Evolutionary conservation across 2,888 invertebrate species (phyloP).

Genomic region (Dermolepida albohirtum): DNA sequence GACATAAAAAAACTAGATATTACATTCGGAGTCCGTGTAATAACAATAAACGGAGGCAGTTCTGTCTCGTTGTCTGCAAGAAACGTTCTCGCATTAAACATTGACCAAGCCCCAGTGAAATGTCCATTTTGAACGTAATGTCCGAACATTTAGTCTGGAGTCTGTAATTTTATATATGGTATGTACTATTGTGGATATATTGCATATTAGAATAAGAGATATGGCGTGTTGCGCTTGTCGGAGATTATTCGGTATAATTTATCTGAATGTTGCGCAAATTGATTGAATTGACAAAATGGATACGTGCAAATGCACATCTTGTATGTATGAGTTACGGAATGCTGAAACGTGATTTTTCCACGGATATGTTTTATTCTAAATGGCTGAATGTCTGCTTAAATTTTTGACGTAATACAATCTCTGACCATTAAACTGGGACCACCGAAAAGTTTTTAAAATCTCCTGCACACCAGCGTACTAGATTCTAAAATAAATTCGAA

Average conservation of each 20-base stretch:
- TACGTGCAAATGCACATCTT: constrained; percentile 1
- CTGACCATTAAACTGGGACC: too few species aligned
- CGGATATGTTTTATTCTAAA: constrained; percentile 7
- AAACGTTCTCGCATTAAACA: constrained; percentile 28
- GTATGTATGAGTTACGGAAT: constrained; percentile 1
- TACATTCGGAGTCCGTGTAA: constrained; percentile 33
- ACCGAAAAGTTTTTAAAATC: too few species aligned
- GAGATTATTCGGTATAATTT: constrained; percentile 9
- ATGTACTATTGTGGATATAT: constrained; percentile 6
- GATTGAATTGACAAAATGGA: too few species aligned
- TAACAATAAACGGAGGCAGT: constrained; percentile 33
- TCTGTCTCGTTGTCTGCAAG: constrained; percentile 26
- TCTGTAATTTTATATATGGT: constrained; percentile 39
- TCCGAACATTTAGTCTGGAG: constrained; percentile 31
- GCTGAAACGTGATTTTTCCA: constrained; percentile 12
- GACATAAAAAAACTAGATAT: constrained; percentile 27
- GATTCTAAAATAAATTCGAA: too few species aligned
- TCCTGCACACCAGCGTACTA: too few species aligned
- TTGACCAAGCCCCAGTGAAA: constrained; percentile 14
- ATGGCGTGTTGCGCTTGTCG: constrained; percentile 17
- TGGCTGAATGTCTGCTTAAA: neutral
- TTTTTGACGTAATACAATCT: neutral
- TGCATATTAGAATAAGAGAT: constrained; percentile 18
- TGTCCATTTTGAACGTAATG: constrained; percentile 33
- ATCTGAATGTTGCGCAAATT: constrained; percentile 1